Base-by-base conservation (phyloP, 2,888 invertebrate genomes). In the Thyatira batis region DNA sequence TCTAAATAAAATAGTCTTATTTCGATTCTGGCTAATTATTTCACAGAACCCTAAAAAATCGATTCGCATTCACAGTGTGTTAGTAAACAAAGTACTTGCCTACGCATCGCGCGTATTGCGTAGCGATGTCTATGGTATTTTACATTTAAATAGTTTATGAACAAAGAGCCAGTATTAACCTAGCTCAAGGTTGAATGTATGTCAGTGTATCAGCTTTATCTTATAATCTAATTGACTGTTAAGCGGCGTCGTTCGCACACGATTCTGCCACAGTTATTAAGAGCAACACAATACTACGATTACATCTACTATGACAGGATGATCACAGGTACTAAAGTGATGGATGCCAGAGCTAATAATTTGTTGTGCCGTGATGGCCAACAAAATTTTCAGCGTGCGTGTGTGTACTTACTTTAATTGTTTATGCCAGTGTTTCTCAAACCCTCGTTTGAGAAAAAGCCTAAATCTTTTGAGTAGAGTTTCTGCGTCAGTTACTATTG, bases 21-120 rank as follows among this genome's bases (percentile, higher is more conserved):
- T n/a, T n/a, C n/a, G n/a, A n/a, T n/a, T n/a, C n/a, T n/a, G n/a
- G 13, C 9, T 17, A 20, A 17, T 20, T 8, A 23, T n/a, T 39
- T 39, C 39, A 39, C 39, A n/a, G 39, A 48, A 48, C 13, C 48
- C 27, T 76, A 81, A 84, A 83, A 76, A 67, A 51, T 54, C 61
- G 65, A 69, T 78, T 82, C 76, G 69, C 75, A 84, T 83, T 81
- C 82, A 76, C 53, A 60, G 55, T 68, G 65, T 76, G 79, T 80
- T 76, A 73, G 80, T 82, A 84, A 82, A 85, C 81, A 81, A 71
- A 76, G 63, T 69, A 60, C 57, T 57, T 53, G 54, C 52, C 57
- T 65, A 75, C 72, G 77, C 73, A 73, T 65, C 69, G 70, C 69
- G 73, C 66, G 62, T 54, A 59, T 68, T 59, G 73, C 70, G 69